A percentile compares a stretch with the other conserved stretches of the same genome.
Evolutionary conservation across 53 echinoderm and acorn worm genomes (phyloP).

Genomic region (Echinarachnius parma): DNA sequence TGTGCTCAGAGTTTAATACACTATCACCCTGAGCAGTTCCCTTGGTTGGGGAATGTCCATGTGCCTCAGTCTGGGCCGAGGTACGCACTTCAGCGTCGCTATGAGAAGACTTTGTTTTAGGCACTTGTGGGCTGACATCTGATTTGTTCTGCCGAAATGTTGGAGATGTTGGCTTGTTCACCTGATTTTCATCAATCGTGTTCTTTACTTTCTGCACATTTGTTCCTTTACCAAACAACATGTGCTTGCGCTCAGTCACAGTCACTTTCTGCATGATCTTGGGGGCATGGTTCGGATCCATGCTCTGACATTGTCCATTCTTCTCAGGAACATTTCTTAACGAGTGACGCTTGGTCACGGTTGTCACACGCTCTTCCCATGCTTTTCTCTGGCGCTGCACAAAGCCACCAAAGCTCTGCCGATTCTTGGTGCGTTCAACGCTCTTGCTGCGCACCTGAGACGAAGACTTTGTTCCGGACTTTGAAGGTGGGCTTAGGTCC

Average conservation of each 20-base stretch:
- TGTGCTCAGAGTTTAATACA: constrained; percentile 24
- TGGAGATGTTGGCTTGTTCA: constrained; percentile 37
- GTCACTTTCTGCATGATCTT: constrained; percentile 40
- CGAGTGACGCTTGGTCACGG: constrained; percentile 24
- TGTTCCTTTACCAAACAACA: constrained; percentile 45
- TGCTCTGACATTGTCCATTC: constrained; percentile 9
- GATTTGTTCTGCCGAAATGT: constrained; percentile 9
- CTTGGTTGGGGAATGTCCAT: constrained; percentile 28
- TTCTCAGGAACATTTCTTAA: constrained; percentile 27
- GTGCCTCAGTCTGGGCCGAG: constrained; percentile 21
- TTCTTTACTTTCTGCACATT: constrained; percentile 36
- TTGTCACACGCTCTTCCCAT: constrained; percentile 40
- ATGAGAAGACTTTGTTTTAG: constrained; percentile 44
- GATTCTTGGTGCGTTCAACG: constrained; percentile 27
- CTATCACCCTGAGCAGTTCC: constrained; percentile 26
- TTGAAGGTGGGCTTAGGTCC: constrained; percentile 34
- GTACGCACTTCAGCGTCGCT: constrained; percentile 13
- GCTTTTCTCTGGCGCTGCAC: constrained; percentile 43
- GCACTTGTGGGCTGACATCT: constrained; percentile 49
- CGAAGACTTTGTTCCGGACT: constrained; percentile 20
- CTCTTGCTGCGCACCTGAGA: constrained; percentile 33
- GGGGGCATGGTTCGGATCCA: constrained; percentile 44
- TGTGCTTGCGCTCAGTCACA: constrained; percentile 36
- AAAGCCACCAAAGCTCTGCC: constrained; percentile 48
- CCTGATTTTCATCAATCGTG: constrained; percentile 31